phyloP scores from a whole-genome alignment of 92 coral and sea anemone genomes.

The Muricea muricata region DNA sequence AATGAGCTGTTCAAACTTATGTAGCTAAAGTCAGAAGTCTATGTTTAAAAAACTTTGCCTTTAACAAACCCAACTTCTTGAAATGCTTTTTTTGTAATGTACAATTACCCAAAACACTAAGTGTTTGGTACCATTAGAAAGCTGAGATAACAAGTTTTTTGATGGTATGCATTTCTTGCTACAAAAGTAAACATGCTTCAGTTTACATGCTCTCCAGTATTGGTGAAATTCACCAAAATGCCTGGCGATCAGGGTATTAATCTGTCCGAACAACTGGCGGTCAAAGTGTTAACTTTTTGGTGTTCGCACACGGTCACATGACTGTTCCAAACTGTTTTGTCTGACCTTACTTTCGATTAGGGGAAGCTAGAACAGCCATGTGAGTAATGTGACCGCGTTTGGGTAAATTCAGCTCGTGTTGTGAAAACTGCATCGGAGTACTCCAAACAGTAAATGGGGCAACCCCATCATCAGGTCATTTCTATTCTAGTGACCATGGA shows the following conservation, averaged over 20 bases:
- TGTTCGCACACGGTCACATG: too few species aligned
- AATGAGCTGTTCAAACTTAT: background rate
- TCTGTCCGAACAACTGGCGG: background rate
- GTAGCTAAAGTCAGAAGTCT: background rate
- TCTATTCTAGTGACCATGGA: too few species aligned
- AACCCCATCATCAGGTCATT: too few species aligned
- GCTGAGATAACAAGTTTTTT: background rate
- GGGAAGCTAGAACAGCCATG: too few species aligned
- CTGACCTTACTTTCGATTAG: too few species aligned
- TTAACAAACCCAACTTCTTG: background rate
- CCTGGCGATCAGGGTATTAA: background rate
- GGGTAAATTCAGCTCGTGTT: too few species aligned
- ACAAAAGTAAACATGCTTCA: background rate
- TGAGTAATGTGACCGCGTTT: too few species aligned
- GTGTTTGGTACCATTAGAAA: too few species aligned
- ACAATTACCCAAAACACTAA: background rate
- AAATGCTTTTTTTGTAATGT: background rate
- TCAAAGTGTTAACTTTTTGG: slow-evolving; percentile 42
- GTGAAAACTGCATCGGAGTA: too few species aligned
- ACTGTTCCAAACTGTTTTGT: too few species aligned
- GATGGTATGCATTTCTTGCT: background rate
- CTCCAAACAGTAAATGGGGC: too few species aligned
- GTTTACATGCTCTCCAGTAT: background rate
- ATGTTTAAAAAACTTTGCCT: too few species aligned
- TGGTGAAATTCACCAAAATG: slow-evolving; percentile 4